Conservation (phyloP, 2,797 vertebrate genomes). For the Carduelis carduelis region DNA sequence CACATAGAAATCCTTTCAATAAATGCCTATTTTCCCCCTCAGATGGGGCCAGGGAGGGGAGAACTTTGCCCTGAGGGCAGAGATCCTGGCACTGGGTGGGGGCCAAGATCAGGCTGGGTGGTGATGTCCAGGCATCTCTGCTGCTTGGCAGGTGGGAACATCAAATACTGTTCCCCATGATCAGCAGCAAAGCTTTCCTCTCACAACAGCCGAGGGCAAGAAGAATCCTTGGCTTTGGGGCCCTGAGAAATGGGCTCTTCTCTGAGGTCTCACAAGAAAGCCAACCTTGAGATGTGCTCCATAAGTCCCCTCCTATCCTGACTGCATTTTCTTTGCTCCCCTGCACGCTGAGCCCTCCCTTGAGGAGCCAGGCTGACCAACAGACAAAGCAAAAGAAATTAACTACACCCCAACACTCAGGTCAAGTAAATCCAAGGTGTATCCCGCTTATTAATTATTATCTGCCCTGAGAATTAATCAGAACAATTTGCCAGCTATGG, state of each 20-base stretch:
- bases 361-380: not conserved
- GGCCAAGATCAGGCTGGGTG: not conserved
- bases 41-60: not conserved
- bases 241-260: not conserved
- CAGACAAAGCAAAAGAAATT: not conserved
- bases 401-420: not conserved
- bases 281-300: not conserved
- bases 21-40: fast-evolving
- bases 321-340: not conserved
- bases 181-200: not conserved
- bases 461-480: not conserved
- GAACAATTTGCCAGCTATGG: not conserved
- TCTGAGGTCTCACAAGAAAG: not conserved
- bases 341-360: not conserved
- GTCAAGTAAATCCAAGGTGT: not conserved
- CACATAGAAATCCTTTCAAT: not conserved
- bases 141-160: not conserved
- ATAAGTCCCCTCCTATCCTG: fast-evolving
- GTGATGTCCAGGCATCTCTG: not conserved
- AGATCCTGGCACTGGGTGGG: not conserved
- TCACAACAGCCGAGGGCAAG: not conserved
- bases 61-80: not conserved
- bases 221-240: not conserved
- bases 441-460: not conserved
- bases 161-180: not conserved